Percentiles rank a stretch among this genome's conserved stretches.
phyloP scores from a whole-genome alignment of 2,888 invertebrate species.

The Heteropelma amictum region DNA sequence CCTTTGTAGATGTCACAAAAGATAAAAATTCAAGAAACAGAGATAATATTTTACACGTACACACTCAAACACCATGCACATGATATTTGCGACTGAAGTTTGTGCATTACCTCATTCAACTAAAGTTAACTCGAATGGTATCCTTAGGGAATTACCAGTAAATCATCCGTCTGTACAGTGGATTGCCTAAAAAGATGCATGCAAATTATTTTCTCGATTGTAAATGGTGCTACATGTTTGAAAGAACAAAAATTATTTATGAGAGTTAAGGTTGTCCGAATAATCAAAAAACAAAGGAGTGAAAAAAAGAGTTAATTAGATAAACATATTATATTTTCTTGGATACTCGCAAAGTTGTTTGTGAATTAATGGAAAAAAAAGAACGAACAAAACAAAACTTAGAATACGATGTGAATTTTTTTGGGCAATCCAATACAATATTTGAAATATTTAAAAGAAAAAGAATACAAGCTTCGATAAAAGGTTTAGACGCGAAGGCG shows the following conservation, averaged over 20 bases:
- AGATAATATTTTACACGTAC: neutral
- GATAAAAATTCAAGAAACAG: conserved; percentile 17
- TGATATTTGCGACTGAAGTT: conserved; percentile 70
- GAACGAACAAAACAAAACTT: conserved; percentile 36
- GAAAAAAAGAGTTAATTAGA: conserved; percentile 58
- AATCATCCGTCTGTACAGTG: conserved; percentile 72
- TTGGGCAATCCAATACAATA: conserved; percentile 70
- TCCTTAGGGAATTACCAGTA: conserved; percentile 63
- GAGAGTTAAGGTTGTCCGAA: conserved; percentile 60
- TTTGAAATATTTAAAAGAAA: conserved; percentile 55
- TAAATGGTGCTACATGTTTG: conserved; percentile 68
- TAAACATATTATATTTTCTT: conserved; percentile 70
- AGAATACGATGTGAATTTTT: conserved; percentile 57
- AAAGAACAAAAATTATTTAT: conserved; percentile 61
- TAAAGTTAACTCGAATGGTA: conserved; percentile 72
- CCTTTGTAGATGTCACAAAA: conserved; percentile 50
- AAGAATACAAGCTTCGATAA: conserved; percentile 37
- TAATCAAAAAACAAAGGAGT: conserved; percentile 22
- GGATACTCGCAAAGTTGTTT: conserved; percentile 61
- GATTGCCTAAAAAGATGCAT: conserved; percentile 72
- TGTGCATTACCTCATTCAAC: conserved; percentile 74
- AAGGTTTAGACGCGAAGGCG: conserved; percentile 8
- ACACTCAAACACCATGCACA: conserved; percentile 53
- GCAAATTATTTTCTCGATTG: conserved; percentile 66
- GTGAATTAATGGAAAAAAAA: conserved; percentile 55